phyloP scores from a whole-genome alignment of 2,113 vertebrate species.

The Enhydra lutris region DNA sequence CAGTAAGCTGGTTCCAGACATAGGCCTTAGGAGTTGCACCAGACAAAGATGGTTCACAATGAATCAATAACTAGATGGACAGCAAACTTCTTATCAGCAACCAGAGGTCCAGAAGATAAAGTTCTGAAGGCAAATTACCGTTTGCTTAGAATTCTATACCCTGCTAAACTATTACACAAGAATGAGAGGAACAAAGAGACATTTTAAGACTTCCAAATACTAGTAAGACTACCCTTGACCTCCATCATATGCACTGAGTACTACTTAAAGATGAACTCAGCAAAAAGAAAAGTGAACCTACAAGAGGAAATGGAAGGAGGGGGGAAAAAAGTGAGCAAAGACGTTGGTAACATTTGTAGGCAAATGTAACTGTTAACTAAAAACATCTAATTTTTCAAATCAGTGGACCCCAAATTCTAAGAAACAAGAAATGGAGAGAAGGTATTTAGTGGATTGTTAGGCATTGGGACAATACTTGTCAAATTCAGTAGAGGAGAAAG shows the following conservation, averaged over 20 bases:
- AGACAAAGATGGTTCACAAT: background rate
- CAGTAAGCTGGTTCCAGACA: background rate
- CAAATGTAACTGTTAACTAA: background rate
- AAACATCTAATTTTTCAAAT: background rate
- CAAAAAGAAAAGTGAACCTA: background rate
- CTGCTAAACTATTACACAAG: background rate
- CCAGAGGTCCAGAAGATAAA: background rate
- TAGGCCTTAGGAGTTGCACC: background rate
- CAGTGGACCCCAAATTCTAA: background rate
- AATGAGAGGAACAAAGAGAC: background rate
- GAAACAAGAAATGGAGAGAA: background rate
- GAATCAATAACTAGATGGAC: background rate
- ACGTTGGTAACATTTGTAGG: background rate
- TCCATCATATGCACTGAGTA: background rate
- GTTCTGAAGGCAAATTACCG: background rate
- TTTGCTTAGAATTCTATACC: constrained; percentile 7
- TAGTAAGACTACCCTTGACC: background rate
- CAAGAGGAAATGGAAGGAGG: background rate
- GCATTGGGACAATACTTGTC: background rate
- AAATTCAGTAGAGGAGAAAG: background rate
- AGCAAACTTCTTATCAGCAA: background rate
- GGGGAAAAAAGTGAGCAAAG: background rate
- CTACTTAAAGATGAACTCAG: background rate
- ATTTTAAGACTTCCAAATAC: background rate
- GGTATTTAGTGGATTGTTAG: background rate